Evolutionary conservation across 1,140 invertebrate species (phyloP), one percentile per base, ranked within the genome.

Genomic region (Pseudoatta argentina): DNA sequence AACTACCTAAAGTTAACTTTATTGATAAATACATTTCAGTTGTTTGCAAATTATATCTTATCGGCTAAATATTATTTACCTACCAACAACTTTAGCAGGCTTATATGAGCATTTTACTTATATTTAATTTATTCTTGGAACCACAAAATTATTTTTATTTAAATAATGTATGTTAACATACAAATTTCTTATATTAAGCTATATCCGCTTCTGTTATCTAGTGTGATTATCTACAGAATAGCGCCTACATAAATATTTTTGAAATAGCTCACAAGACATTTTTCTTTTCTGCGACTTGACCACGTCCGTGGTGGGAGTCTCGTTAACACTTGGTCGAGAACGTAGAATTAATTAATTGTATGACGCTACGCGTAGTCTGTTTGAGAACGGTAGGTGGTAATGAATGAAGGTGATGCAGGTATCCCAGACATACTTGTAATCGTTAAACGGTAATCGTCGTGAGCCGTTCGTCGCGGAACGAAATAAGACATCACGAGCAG

Each of bases 401-500:
- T 82, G 90, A 91, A 91, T 88, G 91, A 88, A 91, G 89, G 87
- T 85, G 90, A 88, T 91, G 85, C 90, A 87, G 83, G 89, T 88
- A 91, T 88, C 87, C 89, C 39, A 73, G 75, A 91, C 89, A 89
- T 77, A 86, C 63, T 89, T 89, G 86, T 87, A 86, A 91, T 91
- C 90, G 89, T 91, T 91, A 85, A 89, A 91, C 88, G 83, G 86
- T 86, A 89, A 91, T 91, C 86, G 87, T 81, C 64, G 59, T 51
- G 72, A 83, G 77, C 76, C 61, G 64, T 64, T 81, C 71, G 21
- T 61, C 57, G 21, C 34, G 39, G 66, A 85, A 72, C 88, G 90
- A 89, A 90, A 88, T 92, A 92, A 93, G 92, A 93, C 91, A 82
- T 93, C 91, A 91, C 77, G 69, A 90, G 91, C 92, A 93, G 92